phyloP scores from a whole-genome alignment of 2,888 invertebrate species.

The Aspidiotus destructor region DNA sequence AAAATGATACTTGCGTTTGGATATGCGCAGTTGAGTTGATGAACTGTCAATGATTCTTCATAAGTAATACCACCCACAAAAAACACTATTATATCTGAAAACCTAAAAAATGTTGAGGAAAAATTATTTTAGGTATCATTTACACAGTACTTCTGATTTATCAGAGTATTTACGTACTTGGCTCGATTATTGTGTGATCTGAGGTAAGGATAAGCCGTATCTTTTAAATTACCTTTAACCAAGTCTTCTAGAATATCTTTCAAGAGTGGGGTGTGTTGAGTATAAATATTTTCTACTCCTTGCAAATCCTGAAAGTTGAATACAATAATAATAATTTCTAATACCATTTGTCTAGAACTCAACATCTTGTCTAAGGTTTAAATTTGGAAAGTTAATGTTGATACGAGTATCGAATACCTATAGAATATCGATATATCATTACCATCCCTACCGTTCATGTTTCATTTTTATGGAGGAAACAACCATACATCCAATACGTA shows the following conservation, averaged over 20 bases:
- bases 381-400: too few species aligned
- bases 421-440: too few species aligned
- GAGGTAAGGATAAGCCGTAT: constrained; percentile 73
- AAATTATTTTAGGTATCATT: background rate
- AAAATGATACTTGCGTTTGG: constrained; percentile 66
- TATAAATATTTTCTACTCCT: constrained; percentile 98
- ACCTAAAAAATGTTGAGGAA: constrained; percentile 45
- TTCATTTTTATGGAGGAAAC: too few species aligned
- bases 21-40: constrained; percentile 65
- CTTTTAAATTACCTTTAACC: constrained; percentile 78
- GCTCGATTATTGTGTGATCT: constrained; percentile 45
- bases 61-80: constrained; percentile 94
- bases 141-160: too few species aligned
- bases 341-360: too few species aligned
- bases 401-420: too few species aligned
- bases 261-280: constrained; percentile 91
- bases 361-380: too few species aligned
- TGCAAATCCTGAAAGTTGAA: constrained; percentile 55
- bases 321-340: too few species aligned
- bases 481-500: too few species aligned
- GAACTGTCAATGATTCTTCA: constrained; percentile 82
- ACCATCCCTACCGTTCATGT: too few species aligned
- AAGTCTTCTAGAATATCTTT: constrained; percentile 82
- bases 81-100: constrained; percentile 91
- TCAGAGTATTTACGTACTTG: constrained; percentile 5